These are phyloP conservation scores for Microvelia longipes DNA, from an alignment of 1,140 invertebrate species.

Conservation along the genomic window DNA sequence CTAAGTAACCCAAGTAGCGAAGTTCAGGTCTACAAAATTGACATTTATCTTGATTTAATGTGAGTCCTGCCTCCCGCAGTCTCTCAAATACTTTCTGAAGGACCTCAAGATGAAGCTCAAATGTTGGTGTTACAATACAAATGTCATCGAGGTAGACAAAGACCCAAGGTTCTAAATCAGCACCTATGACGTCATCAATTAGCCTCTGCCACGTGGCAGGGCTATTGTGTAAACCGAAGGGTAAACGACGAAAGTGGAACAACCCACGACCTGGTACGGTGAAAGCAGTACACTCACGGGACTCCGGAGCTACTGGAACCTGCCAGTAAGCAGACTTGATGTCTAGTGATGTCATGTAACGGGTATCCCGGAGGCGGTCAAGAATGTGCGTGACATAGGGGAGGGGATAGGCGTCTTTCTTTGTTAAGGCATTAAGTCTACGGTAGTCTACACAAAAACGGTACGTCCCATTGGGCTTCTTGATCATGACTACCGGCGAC, in stretches of 20 bases:
- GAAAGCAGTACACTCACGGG: conserved; percentile 15
- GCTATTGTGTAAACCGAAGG: conserved; percentile 28
- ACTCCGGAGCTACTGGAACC: conserved; percentile 8
- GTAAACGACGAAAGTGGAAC: conserved; percentile 26
- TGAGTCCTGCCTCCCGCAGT: conserved; percentile 21
- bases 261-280: conserved; percentile 20
- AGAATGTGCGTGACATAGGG: not conserved
- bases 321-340: conserved; percentile 24
- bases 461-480: conserved; percentile 33
- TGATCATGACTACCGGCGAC: conserved; percentile 33
- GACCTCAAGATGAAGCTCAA: conserved; percentile 21
- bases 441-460: conserved; percentile 35
- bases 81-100: conserved; percentile 18
- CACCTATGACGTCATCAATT: conserved; percentile 20
- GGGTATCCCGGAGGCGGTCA: conserved; percentile 23
- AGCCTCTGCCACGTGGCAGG: conserved; percentile 23
- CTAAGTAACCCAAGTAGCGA: conserved; percentile 10
- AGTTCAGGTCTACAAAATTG: conserved; percentile 8
- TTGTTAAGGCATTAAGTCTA: conserved; percentile 30
- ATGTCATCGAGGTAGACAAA: conserved; percentile 25
- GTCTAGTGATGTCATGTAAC: conserved; percentile 23
- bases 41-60: conserved; percentile 26
- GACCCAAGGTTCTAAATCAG: conserved; percentile 8
- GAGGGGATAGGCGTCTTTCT: conserved; percentile 21
- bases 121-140: conserved; percentile 16